phyloP scores from a whole-genome alignment of 2,797 vertebrate species.

The Protosalanx chinensis region DNA sequence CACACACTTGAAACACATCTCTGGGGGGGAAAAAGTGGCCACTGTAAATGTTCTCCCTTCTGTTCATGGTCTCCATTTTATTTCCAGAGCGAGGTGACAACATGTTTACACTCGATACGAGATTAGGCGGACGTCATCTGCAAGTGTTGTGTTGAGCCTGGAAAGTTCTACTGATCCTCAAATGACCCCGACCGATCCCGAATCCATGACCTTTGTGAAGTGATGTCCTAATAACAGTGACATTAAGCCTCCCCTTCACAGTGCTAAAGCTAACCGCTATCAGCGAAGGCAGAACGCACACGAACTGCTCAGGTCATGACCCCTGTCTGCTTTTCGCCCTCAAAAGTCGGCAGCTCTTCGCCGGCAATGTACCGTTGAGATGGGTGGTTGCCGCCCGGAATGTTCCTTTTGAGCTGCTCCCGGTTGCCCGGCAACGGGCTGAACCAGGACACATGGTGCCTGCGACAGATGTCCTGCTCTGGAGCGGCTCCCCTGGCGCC shows the following conservation, averaged over 20 bases:
- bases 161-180: too few species aligned
- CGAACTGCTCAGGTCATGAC: constrained; percentile 23
- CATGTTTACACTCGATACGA: too few species aligned
- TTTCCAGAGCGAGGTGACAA: too few species aligned
- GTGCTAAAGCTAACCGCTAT: neutral
- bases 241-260: too few species aligned
- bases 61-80: too few species aligned
- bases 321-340: constrained; percentile 15
- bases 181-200: too few species aligned
- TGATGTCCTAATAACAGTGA: too few species aligned
- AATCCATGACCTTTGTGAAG: too few species aligned
- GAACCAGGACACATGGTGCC: constrained; percentile 54
- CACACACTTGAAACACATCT: neutral
- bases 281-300: constrained; percentile 35
- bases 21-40: too few species aligned
- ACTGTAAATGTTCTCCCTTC: too few species aligned
- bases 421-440: constrained; percentile 67
- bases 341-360: constrained; percentile 13
- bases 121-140: too few species aligned
- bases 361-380: constrained; percentile 25
- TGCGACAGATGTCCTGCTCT: constrained; percentile 59
- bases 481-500: constrained; percentile 54
- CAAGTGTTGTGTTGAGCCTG: too few species aligned
- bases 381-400: constrained; percentile 28
- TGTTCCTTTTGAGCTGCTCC: constrained; percentile 40